Percentiles rank a stretch among this genome's conserved stretches.
These are phyloP conservation scores for Phycodurus eques DNA, from an alignment of 2,113 vertebrate genomes.

Conservation along the genomic window DNA sequence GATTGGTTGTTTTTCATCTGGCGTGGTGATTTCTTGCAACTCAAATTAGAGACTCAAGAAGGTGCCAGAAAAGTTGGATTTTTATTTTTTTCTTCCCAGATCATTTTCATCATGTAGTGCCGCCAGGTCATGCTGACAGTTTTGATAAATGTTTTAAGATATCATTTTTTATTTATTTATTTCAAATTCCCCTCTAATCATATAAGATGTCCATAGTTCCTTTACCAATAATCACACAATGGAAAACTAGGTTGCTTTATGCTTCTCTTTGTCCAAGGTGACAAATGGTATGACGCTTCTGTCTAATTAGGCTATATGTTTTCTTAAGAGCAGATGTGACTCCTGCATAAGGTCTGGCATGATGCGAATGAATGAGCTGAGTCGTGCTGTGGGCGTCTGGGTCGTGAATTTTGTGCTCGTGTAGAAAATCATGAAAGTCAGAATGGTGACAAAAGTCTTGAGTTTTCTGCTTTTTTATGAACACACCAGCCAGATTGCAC, in stretches of 20 bases:
- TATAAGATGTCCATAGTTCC: background rate
- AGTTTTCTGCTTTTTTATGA: constrained; percentile 23
- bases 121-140: background rate
- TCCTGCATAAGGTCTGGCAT: constrained; percentile 20
- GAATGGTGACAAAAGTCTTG: constrained; percentile 9
- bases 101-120: background rate
- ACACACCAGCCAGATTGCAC: background rate
- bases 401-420: background rate
- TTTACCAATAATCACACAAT: background rate
- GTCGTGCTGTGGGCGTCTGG: background rate
- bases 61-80: too few relatives aligned
- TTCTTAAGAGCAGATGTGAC: constrained; percentile 43
- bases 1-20: too few relatives aligned
- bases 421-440: constrained; percentile 12
- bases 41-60: too few relatives aligned
- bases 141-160: background rate
- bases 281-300: constrained; percentile 30
- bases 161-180: background rate
- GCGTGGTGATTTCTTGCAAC: too few relatives aligned
- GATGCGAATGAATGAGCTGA: background rate
- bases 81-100: too few relatives aligned
- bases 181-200: background rate
- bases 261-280: constrained; percentile 21
- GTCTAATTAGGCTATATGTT: constrained; percentile 43
- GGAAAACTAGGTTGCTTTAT: background rate